Evolutionary conservation across 2,113 vertebrate species (phyloP).

Genomic region (Malaclemys terrapin): DNA sequence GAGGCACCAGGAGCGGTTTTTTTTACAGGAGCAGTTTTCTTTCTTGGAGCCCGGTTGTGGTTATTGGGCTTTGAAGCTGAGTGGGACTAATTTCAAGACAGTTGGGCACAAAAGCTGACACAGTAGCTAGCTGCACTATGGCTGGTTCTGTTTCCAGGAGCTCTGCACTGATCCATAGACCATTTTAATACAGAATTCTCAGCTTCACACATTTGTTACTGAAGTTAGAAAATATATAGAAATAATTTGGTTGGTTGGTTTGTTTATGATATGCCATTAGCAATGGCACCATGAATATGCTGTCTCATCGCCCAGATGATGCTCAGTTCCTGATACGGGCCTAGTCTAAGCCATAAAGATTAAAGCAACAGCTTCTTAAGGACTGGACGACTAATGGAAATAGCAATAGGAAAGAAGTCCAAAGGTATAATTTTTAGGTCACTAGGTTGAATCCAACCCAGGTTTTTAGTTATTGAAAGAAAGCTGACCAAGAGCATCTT

Average conservation of each 20-base stretch:
- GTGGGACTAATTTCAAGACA: neutral
- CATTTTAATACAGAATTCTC: neutral
- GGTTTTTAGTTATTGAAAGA: neutral
- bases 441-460: neutral
- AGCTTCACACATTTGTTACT: neutral
- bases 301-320: neutral
- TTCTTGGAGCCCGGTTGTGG: neutral
- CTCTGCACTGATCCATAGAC: neutral
- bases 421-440: neutral
- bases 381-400: neutral
- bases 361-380: neutral
- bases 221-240: neutral
- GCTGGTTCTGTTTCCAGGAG: neutral
- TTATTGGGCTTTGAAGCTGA: neutral
- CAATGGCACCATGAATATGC: neutral
- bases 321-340: neutral
- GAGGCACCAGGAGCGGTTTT: neutral
- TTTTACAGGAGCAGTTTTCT: neutral
- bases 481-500: neutral
- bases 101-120: neutral
- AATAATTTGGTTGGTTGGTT: neutral
- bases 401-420: neutral
- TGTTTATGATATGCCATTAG: neutral
- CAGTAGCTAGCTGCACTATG: neutral
- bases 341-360: neutral